Conservation (phyloP, 2,113 vertebrate species). For the Otocyon megalotis region DNA sequence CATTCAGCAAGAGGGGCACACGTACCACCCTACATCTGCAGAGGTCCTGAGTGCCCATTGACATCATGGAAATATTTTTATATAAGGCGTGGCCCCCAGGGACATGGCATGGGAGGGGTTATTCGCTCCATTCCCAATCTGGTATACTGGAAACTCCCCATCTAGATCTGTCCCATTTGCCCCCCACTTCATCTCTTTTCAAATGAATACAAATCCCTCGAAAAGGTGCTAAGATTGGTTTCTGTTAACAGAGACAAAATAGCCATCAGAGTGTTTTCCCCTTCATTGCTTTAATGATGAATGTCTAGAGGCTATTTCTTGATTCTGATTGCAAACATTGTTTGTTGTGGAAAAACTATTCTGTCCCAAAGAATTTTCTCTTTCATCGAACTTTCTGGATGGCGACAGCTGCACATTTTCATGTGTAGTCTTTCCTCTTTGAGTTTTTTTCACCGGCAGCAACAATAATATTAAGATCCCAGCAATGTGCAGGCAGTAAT, state of each 20-base stretch:
- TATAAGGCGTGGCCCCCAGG: conserved; percentile 88
- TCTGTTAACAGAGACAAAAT: conserved; percentile 86
- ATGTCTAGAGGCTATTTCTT: conserved; percentile 91
- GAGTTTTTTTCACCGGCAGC: conserved; percentile 91
- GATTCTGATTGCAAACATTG: conserved; percentile 93
- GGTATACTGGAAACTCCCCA: conserved; percentile 81
- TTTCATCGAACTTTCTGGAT: conserved; percentile 80
- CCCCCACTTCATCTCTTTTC: conserved; percentile 84
- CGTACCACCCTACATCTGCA: conserved; percentile 80
- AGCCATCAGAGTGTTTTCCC: conserved; percentile 58
- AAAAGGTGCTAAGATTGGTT: conserved; percentile 88
- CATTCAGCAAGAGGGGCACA: conserved; percentile 87
- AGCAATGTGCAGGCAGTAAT: conserved; percentile 93
- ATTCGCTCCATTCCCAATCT: conserved; percentile 84
- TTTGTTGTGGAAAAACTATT: conserved; percentile 89
- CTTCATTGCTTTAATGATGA: conserved; percentile 85
- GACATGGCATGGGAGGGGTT: conserved; percentile 87
- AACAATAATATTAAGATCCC: conserved; percentile 91
- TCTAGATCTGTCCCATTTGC: conserved; percentile 70
- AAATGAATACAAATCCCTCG: conserved; percentile 87
- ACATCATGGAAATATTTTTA: conserved; percentile 83
- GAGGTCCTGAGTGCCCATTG: conserved; percentile 88
- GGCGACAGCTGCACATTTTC: conserved; percentile 73
- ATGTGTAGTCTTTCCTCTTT: conserved; percentile 87
- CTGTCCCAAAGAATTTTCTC: conserved; percentile 84